Percentiles rank a stretch among this genome's conserved stretches.
phyloP scores from a whole-genome alignment of 2,113 vertebrate genomes.

The Todiramphus saurophagus region DNA sequence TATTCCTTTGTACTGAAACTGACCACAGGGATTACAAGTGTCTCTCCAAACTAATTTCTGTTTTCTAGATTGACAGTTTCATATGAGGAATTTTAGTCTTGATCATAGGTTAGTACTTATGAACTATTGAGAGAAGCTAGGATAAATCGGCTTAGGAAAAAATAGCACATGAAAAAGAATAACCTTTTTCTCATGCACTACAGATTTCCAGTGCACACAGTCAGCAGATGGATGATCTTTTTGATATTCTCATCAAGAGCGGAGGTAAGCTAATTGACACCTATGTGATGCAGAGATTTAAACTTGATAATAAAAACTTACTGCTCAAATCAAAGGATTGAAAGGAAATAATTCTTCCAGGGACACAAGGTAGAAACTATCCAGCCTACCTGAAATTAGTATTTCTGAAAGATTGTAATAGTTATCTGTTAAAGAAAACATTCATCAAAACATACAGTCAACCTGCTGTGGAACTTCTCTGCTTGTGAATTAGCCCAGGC shows the following conservation, averaged over 20 bases:
- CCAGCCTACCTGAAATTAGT: background rate
- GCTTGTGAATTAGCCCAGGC: background rate
- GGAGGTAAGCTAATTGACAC: constrained; percentile 82
- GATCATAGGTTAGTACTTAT: background rate
- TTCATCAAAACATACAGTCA: background rate
- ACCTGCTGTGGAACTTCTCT: background rate
- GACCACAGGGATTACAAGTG: background rate
- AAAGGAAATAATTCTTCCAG: background rate
- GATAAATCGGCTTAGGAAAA: background rate
- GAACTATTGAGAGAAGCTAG: background rate
- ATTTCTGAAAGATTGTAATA: background rate
- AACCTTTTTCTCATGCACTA: background rate
- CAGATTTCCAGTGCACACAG: constrained; percentile 89
- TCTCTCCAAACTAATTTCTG: background rate
- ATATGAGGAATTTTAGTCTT: background rate
- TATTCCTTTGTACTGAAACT: background rate
- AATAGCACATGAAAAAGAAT: background rate
- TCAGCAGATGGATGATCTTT: constrained; percentile 98
- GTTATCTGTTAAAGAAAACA: background rate
- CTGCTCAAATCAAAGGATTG: background rate
- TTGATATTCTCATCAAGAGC: constrained; percentile 97
- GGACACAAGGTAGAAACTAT: background rate
- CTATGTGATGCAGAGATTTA: background rate
- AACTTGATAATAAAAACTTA: background rate
- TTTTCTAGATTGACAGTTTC: background rate